Conservation (phyloP, 2,797 vertebrate genomes). For the Buceros bicornis region DNA sequence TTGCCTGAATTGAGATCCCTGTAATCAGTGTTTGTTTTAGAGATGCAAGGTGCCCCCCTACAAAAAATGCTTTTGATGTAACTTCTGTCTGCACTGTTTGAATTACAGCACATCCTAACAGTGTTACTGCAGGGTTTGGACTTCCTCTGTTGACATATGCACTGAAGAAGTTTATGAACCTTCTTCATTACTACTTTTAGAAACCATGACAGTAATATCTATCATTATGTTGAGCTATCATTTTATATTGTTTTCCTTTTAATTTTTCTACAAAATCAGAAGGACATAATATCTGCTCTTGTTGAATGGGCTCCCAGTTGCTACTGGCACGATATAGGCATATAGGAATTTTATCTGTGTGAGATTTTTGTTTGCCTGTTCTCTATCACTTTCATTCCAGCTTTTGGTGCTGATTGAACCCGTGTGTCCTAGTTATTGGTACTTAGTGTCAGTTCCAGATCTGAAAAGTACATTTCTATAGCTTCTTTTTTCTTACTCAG, state of each 20-base stretch:
- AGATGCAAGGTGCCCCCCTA: neutral
- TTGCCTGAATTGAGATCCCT: neutral
- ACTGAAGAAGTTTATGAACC: neutral
- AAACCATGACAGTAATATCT: neutral
- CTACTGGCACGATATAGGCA: neutral
- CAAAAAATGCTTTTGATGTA: neutral
- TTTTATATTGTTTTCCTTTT: neutral
- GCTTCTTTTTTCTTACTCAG: neutral
- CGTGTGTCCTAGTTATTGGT: neutral
- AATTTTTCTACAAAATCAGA: constrained; percentile 1
- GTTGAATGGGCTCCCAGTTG: neutral
- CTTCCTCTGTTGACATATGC: neutral
- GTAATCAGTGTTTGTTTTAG: neutral
- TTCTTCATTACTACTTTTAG: neutral
- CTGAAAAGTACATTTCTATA: neutral
- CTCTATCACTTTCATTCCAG: neutral
- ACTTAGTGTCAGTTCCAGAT: neutral
- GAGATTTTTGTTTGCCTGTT: neutral
- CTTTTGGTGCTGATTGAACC: neutral
- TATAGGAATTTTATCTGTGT: neutral
- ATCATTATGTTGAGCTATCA: neutral
- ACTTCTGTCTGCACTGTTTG: neutral
- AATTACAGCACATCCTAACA: neutral
- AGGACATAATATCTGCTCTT: neutral
- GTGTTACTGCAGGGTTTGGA: neutral